Evolutionary conservation across 2,113 vertebrate species (phyloP).

Genomic region (Calonectris borealis): DNA sequence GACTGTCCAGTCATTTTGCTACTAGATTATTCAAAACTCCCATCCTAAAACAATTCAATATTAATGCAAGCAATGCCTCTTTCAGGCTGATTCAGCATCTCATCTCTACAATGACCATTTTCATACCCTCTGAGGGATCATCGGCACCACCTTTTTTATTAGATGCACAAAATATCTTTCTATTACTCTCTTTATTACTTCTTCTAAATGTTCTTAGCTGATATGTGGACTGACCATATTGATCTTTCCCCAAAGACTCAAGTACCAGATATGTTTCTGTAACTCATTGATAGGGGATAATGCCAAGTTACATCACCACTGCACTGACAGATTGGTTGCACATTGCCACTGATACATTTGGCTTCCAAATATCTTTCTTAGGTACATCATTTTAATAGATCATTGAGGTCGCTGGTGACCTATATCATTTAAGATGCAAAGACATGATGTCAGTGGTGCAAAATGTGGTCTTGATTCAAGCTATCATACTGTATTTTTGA

Average conservation of each 20-base stretch:
- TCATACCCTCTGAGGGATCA: not conserved
- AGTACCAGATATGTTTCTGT: constrained; percentile 9
- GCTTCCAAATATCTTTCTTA: constrained; percentile 48
- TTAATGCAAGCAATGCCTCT: not conserved
- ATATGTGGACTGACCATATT: not conserved
- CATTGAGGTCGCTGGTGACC: not conserved
- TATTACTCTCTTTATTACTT: constrained; percentile 2
- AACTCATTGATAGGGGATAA: constrained; percentile 35
- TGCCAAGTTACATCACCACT: constrained; percentile 42
- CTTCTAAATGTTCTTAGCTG: constrained; percentile 13
- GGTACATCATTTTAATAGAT: constrained; percentile 45
- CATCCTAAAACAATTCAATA: not conserved
- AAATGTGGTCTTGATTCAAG: constrained; percentile 28
- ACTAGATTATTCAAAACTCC: not conserved
- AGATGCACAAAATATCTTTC: not conserved
- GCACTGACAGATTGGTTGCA: constrained; percentile 32
- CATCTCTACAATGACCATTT: not conserved
- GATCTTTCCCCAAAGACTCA: constrained; percentile 37
- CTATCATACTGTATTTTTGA: not conserved
- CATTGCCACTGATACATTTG: constrained; percentile 9
- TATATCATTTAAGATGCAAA: constrained; percentile 32
- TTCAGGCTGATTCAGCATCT: constrained; percentile 40
- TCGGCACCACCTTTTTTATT: constrained; percentile 16
- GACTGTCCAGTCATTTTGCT: not conserved
- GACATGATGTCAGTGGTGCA: constrained; percentile 32